Base-by-base conservation (phyloP, 2,888 invertebrate species). In the Cephus pygmeus region DNA sequence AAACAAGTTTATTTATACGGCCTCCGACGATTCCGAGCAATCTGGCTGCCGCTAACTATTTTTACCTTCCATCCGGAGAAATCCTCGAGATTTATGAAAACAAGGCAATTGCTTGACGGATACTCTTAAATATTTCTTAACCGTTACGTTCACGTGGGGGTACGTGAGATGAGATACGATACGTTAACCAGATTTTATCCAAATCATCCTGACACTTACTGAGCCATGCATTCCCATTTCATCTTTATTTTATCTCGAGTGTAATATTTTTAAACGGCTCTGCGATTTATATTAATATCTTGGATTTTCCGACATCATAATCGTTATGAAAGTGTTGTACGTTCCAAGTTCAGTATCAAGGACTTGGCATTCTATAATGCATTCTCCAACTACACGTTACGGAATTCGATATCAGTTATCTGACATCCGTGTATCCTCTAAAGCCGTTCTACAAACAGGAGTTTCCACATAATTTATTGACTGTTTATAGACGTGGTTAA, bases 1-100 rank as follows among this genome's bases (percentile, higher is more conserved):
- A 81, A 81, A 82, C 75, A 78, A 75, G 74, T 81, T 84, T 85
- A 83, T 83, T 85, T 82, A 84, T 83, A 83, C 79, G 78, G 74
- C 35, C 68, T 80, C 74, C 76, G 73, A 56, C 77, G 76, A 78
- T 75, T 75, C 75, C 79, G 77, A 80, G 76, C 75, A 34, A 78
- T 76, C 75, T 69, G 79, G 77, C 77, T 35, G 68, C n/a, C 56
- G 30, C 40, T 30, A 71, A 31, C 76, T 83, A 82, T 82, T 83
- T 82, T 82, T 79, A 80, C 31, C 34, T 76, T 71, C 73, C 76
- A 15, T 73, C 68, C 75, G 69, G 75, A 81, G 80, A 80, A 79
- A 81, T 77, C 76, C 74, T 73, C 77, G 69, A 76, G 75, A 79
- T 79, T 75, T 75, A 83, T 83, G 75, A 82, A 80, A 78, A 77